phyloP scores from a whole-genome alignment of 1,140 invertebrate genomes.

The Drosophila navojoa region DNA sequence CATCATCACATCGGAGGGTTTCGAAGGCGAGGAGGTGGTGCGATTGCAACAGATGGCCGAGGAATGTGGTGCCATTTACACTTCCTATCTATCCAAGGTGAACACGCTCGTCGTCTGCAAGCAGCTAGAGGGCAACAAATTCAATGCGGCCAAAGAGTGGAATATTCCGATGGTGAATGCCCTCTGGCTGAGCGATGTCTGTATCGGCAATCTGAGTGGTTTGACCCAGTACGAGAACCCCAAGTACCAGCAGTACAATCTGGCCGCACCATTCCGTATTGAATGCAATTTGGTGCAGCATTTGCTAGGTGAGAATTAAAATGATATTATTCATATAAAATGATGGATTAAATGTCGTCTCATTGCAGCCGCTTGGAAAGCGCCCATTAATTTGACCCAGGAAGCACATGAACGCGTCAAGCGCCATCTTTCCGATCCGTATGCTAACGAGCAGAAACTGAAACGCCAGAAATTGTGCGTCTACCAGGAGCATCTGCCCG shows the following conservation, averaged over 20 bases:
- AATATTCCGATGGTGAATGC: conserved; percentile 94
- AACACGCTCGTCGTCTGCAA: conserved; percentile 90
- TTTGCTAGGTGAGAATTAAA: conserved; percentile 91
- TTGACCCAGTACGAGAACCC: conserved; percentile 91
- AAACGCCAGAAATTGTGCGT: conserved; percentile 85
- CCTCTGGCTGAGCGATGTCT: conserved; percentile 96
- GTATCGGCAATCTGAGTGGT: conserved; percentile 94
- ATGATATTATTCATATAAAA: neutral
- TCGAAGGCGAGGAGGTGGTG: conserved; percentile 91
- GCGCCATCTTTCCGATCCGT: conserved; percentile 85
- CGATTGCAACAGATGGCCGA: conserved; percentile 93
- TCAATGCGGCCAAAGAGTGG: conserved; percentile 95
- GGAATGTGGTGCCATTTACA: conserved; percentile 92
- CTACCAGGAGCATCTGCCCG: conserved; percentile 75
- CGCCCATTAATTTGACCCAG: conserved; percentile 94
- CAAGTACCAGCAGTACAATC: conserved; percentile 94
- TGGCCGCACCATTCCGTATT: conserved; percentile 92
- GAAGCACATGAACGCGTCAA: conserved; percentile 93
- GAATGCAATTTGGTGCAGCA: conserved; percentile 94
- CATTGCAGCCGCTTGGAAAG: conserved; percentile 93
- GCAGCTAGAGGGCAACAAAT: conserved; percentile 94
- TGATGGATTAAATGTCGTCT: neutral
- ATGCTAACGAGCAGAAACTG: conserved; percentile 84
- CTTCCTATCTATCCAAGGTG: conserved; percentile 89
- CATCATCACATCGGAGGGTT: conserved; percentile 93